These are phyloP conservation scores for Euleptes europaea DNA, from an alignment of 2,113 vertebrate genomes.

Conservation along the genomic window DNA sequence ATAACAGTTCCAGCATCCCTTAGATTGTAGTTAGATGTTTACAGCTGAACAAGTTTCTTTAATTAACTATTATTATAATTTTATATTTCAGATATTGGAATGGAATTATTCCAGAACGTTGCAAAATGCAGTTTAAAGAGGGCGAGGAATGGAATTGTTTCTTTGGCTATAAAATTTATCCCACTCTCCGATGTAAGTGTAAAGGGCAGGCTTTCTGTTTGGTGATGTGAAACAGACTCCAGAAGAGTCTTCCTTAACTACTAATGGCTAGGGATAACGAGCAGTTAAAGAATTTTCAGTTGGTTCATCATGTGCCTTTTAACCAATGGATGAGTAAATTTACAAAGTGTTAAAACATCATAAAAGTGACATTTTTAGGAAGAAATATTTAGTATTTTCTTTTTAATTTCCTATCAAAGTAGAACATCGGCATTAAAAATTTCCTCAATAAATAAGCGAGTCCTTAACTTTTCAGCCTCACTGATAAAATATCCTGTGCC, in stretches of 20 bases:
- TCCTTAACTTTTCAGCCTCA: background rate
- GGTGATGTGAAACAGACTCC: background rate
- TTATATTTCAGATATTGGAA: slow-evolving; percentile 89
- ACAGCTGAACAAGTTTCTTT: background rate
- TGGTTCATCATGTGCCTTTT: background rate
- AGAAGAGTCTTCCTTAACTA: background rate
- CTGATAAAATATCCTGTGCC: background rate
- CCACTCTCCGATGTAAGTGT: slow-evolving; percentile 91
- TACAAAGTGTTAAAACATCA: background rate
- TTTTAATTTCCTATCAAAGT: background rate
- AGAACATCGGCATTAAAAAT: background rate
- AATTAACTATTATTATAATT: background rate
- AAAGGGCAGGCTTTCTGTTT: background rate
- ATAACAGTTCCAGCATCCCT: background rate
- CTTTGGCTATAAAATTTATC: slow-evolving; percentile 96
- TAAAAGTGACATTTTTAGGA: background rate
- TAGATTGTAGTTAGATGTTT: background rate
- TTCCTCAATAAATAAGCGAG: background rate
- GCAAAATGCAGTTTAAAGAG: slow-evolving; percentile 84
- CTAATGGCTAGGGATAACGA: background rate
- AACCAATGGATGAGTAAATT: background rate
- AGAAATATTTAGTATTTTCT: background rate
- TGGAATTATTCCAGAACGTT: slow-evolving; percentile 89
- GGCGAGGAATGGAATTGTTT: slow-evolving; percentile 99
- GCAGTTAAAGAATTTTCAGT: background rate